phyloP scores from a whole-genome alignment of 1,140 invertebrate genomes.

The Homarus americanus region DNA sequence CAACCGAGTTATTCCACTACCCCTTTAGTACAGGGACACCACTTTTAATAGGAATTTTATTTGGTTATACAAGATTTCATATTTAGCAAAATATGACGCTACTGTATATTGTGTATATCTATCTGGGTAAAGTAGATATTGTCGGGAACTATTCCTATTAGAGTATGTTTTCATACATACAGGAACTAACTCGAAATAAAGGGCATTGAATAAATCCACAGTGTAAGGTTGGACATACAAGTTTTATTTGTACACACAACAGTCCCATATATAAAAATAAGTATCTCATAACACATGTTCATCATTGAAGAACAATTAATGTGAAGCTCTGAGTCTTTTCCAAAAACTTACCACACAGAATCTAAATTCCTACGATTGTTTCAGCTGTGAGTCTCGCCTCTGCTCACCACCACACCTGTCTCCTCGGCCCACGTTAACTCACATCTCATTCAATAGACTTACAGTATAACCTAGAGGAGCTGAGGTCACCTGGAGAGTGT shows the following conservation, averaged over 20 bases:
- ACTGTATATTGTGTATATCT: too few relatives aligned
- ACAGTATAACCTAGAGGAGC: background rate
- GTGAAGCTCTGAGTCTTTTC: background rate
- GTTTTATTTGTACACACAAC: constrained; percentile 1
- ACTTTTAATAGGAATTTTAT: too few relatives aligned
- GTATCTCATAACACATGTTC: background rate
- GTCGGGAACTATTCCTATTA: too few relatives aligned
- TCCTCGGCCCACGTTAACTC: background rate
- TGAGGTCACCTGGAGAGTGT: background rate
- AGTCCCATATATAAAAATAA: background rate
- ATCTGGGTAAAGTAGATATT: too few relatives aligned
- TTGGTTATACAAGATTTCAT: too few relatives aligned
- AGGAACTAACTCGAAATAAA: too few relatives aligned
- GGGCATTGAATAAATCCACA: background rate
- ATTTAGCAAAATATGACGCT: too few relatives aligned
- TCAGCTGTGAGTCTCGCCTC: background rate
- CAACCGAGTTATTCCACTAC: too few relatives aligned
- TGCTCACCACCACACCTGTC: background rate
- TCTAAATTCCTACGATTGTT: background rate
- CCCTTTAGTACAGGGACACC: too few relatives aligned
- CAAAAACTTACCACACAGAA: background rate
- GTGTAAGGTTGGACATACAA: background rate
- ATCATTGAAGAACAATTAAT: background rate
- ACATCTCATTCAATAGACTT: background rate
- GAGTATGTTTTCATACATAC: too few relatives aligned